Base-by-base conservation (phyloP, 1,140 invertebrate species). In the Hypsibius dujardini region DNA sequence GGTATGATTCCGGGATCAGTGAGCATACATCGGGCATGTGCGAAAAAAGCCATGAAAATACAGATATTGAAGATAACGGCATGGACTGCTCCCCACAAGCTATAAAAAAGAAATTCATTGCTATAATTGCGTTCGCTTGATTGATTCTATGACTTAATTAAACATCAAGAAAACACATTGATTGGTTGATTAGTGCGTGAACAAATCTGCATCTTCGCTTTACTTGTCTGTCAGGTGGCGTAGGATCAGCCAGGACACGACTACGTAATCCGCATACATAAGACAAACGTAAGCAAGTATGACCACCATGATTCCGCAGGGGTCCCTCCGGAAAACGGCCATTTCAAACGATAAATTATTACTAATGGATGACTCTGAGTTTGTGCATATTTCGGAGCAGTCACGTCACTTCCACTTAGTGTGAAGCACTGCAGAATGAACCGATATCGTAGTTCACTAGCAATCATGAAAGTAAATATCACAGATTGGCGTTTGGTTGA, bases 231-330 rank as follows among this genome's bases (percentile, higher is more conserved):
- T 84, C 85, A 92, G 88, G 2, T 87, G 87, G 60, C 88, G 87
- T 46, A 91, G 79, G 73, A 93, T 85, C 73, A 93, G 86, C 88
- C 90, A 92, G 79, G 85, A 81, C 70, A 90, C 83, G 12, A 93
- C 86, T 60, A 90, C 90, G 83, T 93, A 94, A 80, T 93, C 90
- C 1, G 90, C 90, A 79, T 94, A 93, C 75, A 90, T 84, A 56
- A 94, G 84, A 46, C 88, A 87, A 46, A 84, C 76, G 78, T 93
- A 94, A 14, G 89, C 91, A 72, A 92, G 84, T 70, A 89, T 79
- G 72, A 92, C 85, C 78, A 90, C 93, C 73, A 88, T 84, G 75
- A 93, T 86, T 73, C 90, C 90, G 79, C 90, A 94, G 50, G 89
- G 89, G 84, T 93, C 90, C 74, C 83, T 83, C 70, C 90, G 83